Evolutionary conservation across 2,113 vertebrate genomes (phyloP).

Genomic region (Sinocyclocheilus grahami): DNA sequence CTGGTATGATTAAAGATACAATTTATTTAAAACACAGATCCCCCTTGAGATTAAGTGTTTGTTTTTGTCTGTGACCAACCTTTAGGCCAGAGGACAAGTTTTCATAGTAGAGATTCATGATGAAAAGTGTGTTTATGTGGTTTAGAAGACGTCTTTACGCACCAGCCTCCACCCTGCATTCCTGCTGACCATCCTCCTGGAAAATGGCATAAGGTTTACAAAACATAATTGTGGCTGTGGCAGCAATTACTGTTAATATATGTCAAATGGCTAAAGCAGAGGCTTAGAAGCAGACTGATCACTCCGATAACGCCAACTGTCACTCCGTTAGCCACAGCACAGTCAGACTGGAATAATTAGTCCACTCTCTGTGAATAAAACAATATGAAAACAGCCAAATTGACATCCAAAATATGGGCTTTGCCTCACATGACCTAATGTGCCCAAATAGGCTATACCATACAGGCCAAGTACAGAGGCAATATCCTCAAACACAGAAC

Average conservation of each 20-base stretch:
- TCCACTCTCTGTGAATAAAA: slow-evolving; percentile 74
- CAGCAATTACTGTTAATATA: slow-evolving; percentile 85
- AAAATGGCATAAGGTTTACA: slow-evolving; percentile 82
- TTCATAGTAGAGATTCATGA: slow-evolving; percentile 80
- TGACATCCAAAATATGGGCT: slow-evolving; percentile 74
- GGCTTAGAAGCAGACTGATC: slow-evolving; percentile 74
- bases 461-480: slow-evolving; percentile 43
- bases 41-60: not conserved
- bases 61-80: not conserved
- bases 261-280: slow-evolving; percentile 76
- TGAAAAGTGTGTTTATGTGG: slow-evolving; percentile 77
- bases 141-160: slow-evolving; percentile 82
- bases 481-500: slow-evolving; percentile 41
- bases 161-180: slow-evolving; percentile 87
- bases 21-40: not conserved
- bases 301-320: slow-evolving; percentile 80
- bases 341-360: slow-evolving; percentile 78
- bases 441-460: slow-evolving; percentile 56
- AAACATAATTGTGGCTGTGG: slow-evolving; percentile 76
- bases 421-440: slow-evolving; percentile 68
- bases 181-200: slow-evolving; percentile 90
- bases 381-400: slow-evolving; percentile 70
- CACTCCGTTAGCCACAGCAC: slow-evolving; percentile 71
- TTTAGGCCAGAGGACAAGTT: not conserved
- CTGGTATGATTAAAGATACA: not conserved